Evolutionary conservation across 2,888 invertebrate species (phyloP).

Genomic region (Temnothorax unifasciatus): DNA sequence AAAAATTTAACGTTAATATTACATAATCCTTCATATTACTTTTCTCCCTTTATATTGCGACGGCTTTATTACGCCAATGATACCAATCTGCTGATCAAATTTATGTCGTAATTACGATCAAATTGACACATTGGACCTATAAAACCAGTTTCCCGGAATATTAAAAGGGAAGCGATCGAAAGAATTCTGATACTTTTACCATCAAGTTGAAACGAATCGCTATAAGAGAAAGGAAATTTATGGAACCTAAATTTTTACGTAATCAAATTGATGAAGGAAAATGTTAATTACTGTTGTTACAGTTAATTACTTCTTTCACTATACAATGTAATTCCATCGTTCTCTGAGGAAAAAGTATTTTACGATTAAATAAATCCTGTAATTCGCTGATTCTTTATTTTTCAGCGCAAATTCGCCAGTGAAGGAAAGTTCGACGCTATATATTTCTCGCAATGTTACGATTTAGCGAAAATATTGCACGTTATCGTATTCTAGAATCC

Average conservation of each 20-base stretch:
- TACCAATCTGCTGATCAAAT: conserved; percentile 31
- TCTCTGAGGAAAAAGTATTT: neutral
- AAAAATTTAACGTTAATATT: conserved; percentile 36
- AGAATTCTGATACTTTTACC: conserved; percentile 1
- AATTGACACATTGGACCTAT: neutral
- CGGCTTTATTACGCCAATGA: neutral
- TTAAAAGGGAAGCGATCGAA: neutral
- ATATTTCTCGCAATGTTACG: neutral
- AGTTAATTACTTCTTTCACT: conserved; percentile 32
- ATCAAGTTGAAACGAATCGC: neutral
- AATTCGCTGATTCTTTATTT: neutral
- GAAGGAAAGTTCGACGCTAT: neutral
- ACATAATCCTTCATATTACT: conserved; percentile 21
- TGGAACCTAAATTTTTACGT: neutral
- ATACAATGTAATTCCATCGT: neutral
- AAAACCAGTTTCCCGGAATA: neutral
- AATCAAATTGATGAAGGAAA: neutral
- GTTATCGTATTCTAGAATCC: neutral
- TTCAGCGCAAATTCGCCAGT: neutral
- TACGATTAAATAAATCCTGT: conserved; percentile 24
- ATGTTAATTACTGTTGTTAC: conserved; percentile 33
- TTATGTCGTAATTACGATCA: conserved; percentile 20
- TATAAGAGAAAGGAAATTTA: conserved; percentile 6
- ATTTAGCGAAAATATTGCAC: conserved; percentile 8
- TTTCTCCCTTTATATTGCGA: neutral